These are phyloP conservation scores for Tursiops truncatus DNA, from an alignment of 2,113 vertebrate genomes.

Conservation along the genomic window DNA sequence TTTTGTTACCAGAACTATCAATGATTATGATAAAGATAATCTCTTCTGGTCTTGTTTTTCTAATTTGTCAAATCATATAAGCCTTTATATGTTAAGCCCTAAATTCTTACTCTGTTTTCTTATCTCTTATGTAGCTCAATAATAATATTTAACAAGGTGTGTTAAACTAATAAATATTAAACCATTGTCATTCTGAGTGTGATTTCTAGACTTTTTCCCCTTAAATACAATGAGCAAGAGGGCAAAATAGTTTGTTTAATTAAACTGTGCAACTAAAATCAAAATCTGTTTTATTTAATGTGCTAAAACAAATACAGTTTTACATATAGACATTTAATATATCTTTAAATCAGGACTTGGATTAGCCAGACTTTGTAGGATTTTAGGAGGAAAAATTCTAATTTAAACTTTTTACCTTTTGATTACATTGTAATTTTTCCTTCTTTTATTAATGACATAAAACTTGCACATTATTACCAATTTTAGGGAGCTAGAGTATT, in stretches of 20 bases:
- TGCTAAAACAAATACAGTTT: slow-evolving; percentile 10
- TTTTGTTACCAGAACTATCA: neutral
- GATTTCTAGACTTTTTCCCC: neutral
- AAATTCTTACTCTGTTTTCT: neutral
- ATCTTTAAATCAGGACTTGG: neutral
- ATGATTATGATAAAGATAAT: neutral
- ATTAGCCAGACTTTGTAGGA: neutral
- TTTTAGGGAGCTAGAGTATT: neutral
- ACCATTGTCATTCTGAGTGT: neutral
- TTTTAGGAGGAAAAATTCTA: neutral
- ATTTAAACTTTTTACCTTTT: neutral
- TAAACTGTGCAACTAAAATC: neutral
- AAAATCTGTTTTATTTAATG: neutral
- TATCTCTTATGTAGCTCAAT: neutral
- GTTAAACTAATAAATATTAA: slow-evolving; percentile 16
- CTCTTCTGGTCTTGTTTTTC: neutral
- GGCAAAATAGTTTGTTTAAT: neutral
- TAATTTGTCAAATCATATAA: slow-evolving; percentile 22
- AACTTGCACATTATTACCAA: neutral
- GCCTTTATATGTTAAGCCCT: neutral
- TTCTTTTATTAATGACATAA: neutral
- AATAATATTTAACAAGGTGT: neutral
- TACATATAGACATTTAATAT: neutral
- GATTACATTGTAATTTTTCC: neutral
- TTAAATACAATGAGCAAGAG: neutral